Evolutionary conservation across 2,113 vertebrate genomes (phyloP).

Genomic region (Pterophyllum scalare): DNA sequence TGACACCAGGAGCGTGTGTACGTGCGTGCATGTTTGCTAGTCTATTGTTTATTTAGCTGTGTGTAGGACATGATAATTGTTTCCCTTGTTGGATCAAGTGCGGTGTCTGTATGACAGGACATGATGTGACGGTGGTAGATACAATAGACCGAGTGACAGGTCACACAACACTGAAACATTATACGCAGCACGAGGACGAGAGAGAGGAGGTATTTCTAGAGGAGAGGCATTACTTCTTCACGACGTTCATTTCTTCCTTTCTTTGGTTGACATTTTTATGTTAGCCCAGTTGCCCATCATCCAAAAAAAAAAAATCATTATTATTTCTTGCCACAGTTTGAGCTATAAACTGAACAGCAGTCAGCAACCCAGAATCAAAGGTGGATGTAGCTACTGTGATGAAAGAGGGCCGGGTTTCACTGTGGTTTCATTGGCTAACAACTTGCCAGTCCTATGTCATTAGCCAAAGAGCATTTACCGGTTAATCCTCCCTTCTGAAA

Average conservation of each 20-base stretch:
- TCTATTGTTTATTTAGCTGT: slow-evolving; percentile 46
- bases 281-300: background rate
- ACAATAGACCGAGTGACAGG: slow-evolving; percentile 47
- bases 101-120: slow-evolving; percentile 42
- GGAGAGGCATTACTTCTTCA: background rate
- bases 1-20: slow-evolving; percentile 46
- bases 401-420: no score
- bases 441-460: background rate
- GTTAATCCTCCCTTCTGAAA: background rate
- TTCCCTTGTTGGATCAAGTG: slow-evolving; percentile 30
- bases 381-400: background rate
- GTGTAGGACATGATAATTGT: slow-evolving; percentile 62
- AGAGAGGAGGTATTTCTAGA: background rate
- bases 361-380: background rate
- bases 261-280: background rate
- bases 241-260: background rate
- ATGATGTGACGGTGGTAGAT: slow-evolving; percentile 45
- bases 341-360: background rate
- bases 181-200: slow-evolving; percentile 14
- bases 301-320: background rate
- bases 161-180: slow-evolving; percentile 33
- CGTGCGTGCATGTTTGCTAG: background rate
- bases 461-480: background rate
- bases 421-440: background rate
- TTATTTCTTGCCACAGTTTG: background rate